These are phyloP conservation scores for Xyliphius kryptos DNA, from an alignment of 2,113 vertebrate genomes.

Conservation along the genomic window DNA sequence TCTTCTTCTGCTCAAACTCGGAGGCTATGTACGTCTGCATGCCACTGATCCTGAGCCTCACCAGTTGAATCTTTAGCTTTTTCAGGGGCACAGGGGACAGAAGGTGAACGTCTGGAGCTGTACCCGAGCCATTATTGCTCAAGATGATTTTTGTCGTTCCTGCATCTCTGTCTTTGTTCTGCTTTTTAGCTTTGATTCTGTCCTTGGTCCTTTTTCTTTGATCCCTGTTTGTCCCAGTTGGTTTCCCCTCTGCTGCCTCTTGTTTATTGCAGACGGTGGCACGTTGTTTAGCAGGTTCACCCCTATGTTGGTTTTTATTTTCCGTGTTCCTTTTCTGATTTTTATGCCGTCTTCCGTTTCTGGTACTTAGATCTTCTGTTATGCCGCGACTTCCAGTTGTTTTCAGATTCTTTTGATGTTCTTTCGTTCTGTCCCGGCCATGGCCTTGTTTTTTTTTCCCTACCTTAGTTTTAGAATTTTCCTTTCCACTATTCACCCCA, in stretches of 20 bases:
- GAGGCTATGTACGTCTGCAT: conserved; percentile 76
- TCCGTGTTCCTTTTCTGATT: conserved; percentile 11
- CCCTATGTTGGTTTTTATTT: too few relatives aligned
- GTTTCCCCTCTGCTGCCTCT: neutral
- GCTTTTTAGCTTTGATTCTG: conserved; percentile 1
- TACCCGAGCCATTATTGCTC: too few relatives aligned
- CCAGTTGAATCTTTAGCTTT: conserved; percentile 78
- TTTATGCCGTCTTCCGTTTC: conserved; percentile 33
- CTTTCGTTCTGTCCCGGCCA: conserved; percentile 30
- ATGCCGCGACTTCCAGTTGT: conserved; percentile 41
- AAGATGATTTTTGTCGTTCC: conserved; percentile 36
- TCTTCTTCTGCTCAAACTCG: conserved; percentile 66
- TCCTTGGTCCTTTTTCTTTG: neutral
- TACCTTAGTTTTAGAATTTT: conserved; percentile 6
- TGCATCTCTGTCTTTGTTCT: neutral
- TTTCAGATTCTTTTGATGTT: conserved; percentile 47
- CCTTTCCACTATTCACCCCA: conserved; percentile 39
- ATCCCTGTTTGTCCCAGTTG: neutral
- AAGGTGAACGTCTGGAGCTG: conserved; percentile 63
- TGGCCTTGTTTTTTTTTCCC: conserved; percentile 45
- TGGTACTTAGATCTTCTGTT: conserved; percentile 2
- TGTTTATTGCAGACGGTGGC: conserved; percentile 2
- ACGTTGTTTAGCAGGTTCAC: neutral
- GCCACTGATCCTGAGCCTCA: conserved; percentile 74
- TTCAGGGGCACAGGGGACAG: conserved; percentile 75